A percentile compares a stretch with the other conserved stretches of the same genome.
phyloP scores from a whole-genome alignment of 2,888 invertebrate species.

The Bombylius discolor region DNA sequence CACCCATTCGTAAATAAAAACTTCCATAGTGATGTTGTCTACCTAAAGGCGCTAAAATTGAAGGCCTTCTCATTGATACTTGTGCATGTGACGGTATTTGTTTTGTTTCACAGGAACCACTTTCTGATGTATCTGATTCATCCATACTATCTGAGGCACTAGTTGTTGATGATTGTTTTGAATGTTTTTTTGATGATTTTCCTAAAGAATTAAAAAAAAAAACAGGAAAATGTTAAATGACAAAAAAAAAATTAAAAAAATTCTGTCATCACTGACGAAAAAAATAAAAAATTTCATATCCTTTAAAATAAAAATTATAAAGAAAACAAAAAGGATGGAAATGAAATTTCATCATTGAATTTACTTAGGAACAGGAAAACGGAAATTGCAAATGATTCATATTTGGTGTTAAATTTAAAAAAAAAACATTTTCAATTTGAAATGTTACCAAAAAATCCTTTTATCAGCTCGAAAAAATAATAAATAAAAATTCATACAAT shows the following conservation, averaged over 20 bases:
- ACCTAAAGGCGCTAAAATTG: conserved; percentile 38
- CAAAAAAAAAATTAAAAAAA: background rate
- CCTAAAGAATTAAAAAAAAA: background rate
- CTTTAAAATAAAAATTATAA: too few species aligned
- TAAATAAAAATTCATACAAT: too few species aligned
- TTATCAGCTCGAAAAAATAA: too few species aligned
- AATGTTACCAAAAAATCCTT: too few species aligned
- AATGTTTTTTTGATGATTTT: conserved; percentile 8
- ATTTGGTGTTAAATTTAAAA: too few species aligned
- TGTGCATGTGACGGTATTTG: conserved; percentile 22
- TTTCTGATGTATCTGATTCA: conserved; percentile 38
- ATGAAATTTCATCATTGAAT: too few species aligned
- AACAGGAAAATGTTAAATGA: background rate
- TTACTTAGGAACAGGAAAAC: too few species aligned
- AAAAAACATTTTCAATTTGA: too few species aligned
- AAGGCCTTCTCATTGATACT: conserved; percentile 39
- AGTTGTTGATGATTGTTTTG: conserved; percentile 12
- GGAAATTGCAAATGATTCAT: too few species aligned
- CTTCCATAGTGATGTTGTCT: conserved; percentile 74
- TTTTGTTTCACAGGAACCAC: conserved; percentile 29
- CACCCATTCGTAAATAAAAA: conserved; percentile 85
- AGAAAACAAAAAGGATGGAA: too few species aligned
- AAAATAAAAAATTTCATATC: too few species aligned
- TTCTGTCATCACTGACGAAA: too few species aligned
- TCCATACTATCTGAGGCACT: conserved; percentile 47